Evolutionary conservation across 2,797 vertebrate species (phyloP).

Genomic region (Benthosema pterotum): DNA sequence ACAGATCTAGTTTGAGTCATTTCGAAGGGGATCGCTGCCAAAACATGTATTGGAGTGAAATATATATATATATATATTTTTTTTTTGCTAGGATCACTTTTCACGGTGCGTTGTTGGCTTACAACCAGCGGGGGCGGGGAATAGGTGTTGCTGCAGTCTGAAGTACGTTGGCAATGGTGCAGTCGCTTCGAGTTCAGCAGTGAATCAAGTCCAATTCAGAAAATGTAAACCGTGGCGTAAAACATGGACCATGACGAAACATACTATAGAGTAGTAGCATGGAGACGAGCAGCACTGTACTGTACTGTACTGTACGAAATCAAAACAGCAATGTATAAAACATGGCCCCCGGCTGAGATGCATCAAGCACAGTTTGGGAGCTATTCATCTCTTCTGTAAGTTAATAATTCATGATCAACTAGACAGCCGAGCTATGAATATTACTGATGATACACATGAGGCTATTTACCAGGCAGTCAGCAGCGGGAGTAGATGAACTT

Average conservation of each 20-base stretch:
- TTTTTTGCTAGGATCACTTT: constrained; percentile 47
- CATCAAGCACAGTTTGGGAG: constrained; percentile 68
- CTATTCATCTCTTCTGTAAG: constrained; percentile 69
- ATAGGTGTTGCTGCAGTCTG: constrained; percentile 44
- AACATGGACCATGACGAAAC: constrained; percentile 38
- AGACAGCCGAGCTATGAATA: constrained; percentile 75
- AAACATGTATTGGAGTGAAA: constrained; percentile 41
- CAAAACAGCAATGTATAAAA: not conserved
- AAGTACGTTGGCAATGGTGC: constrained; percentile 51
- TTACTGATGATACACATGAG: constrained; percentile 79
- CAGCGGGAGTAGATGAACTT: constrained; percentile 72
- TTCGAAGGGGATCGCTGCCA: constrained; percentile 35
- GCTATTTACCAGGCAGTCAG: constrained; percentile 77
- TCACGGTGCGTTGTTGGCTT: constrained; percentile 54
- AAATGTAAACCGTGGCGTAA: constrained; percentile 33
- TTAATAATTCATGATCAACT: constrained; percentile 80
- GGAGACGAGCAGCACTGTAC: constrained; percentile 27
- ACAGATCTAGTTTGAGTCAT: constrained; percentile 35
- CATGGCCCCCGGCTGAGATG: constrained; percentile 56
- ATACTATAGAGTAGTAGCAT: constrained; percentile 11
- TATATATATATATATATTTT: no score
- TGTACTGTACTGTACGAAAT: constrained; percentile 41
- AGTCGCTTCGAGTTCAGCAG: constrained; percentile 49
- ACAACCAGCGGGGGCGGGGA: constrained; percentile 31
- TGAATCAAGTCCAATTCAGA: constrained; percentile 48